Conservation (phyloP, 1,140 invertebrate species). For the Palaemon carinicauda region DNA sequence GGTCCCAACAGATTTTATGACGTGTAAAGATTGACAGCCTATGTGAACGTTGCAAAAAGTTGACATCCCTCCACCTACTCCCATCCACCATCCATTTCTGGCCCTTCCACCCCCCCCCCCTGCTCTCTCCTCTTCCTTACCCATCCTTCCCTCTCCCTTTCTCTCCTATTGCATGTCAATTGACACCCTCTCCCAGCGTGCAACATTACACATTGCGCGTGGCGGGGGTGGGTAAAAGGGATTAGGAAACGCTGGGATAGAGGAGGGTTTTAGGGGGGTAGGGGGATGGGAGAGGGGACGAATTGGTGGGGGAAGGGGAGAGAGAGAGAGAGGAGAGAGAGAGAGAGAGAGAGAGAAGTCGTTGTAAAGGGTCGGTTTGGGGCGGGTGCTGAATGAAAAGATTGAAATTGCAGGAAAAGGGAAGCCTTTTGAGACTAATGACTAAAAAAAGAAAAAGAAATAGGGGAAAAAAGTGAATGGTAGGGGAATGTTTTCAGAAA, state of each 20-base stretch:
- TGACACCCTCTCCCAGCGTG: slow-evolving; percentile 12
- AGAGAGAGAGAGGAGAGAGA: not conserved
- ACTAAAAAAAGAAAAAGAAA: not conserved
- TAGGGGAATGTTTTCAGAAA: not conserved
- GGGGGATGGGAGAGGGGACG: not conserved
- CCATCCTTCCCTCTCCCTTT: not conserved
- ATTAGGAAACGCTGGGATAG: not conserved
- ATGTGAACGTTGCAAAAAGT: no score
- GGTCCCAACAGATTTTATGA: no score
- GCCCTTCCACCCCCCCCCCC: not conserved
- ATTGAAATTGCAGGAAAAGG: not conserved
- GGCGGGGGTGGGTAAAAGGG: not conserved
- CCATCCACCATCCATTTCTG: not conserved
- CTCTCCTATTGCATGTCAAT: slow-evolving; percentile 11
- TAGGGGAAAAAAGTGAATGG: not conserved
- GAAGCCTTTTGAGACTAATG: not conserved
- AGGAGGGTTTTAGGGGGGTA: not conserved
- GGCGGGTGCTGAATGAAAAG: not conserved
- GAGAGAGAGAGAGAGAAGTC: not conserved
- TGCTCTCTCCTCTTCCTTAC: not conserved
- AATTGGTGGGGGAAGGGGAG: not conserved
- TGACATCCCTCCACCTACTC: not conserved
- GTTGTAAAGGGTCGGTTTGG: not conserved
- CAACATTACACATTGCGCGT: slow-evolving; percentile 10
- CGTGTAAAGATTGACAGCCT: no score